Percentiles rank a stretch among this genome's conserved stretches.
phyloP scores from a whole-genome alignment of 2,797 vertebrate species.

The Pogonophryne albipinna region DNA sequence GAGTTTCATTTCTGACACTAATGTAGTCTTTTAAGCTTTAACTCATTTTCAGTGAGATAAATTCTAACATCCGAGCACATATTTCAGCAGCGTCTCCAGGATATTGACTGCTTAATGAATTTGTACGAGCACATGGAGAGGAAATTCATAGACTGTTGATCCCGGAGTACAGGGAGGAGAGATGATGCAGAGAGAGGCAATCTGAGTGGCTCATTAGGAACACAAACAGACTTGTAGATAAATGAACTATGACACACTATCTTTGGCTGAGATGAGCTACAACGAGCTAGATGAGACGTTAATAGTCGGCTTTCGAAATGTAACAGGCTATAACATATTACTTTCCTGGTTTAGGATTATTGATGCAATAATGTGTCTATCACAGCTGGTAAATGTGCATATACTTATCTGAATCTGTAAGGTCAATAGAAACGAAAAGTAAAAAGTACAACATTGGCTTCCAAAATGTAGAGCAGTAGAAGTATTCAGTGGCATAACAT shows the following conservation, averaged over 20 bases:
- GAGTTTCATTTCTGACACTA: conserved; percentile 23
- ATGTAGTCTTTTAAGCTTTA: conserved; percentile 36
- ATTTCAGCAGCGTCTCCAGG: conserved; percentile 20
- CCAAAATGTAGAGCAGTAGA: no score
- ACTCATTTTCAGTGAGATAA: conserved; percentile 39
- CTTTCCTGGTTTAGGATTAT: no score
- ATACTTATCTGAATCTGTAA: no score
- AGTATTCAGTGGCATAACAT: no score
- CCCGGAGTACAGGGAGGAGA: not conserved
- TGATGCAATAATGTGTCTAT: no score
- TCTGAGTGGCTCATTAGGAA: conserved; percentile 46
- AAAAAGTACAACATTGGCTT: no score
- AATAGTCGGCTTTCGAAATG: conserved; percentile 15
- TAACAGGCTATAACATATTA: no score
- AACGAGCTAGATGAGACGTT: conserved; percentile 33
- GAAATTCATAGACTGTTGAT: conserved; percentile 29
- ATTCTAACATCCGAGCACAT: conserved; percentile 18
- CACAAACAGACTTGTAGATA: conserved; percentile 41
- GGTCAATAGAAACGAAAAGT: no score
- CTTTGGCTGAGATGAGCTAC: conserved; percentile 35
- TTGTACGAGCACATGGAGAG: conserved; percentile 10
- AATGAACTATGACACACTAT: conserved; percentile 40
- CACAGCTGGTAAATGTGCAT: no score
- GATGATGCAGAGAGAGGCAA: conserved; percentile 8
- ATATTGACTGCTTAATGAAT: conserved; percentile 38